Evolutionary conservation across 2,888 invertebrate genomes (phyloP).

Genomic region (Leptarthrus brevirostris): DNA sequence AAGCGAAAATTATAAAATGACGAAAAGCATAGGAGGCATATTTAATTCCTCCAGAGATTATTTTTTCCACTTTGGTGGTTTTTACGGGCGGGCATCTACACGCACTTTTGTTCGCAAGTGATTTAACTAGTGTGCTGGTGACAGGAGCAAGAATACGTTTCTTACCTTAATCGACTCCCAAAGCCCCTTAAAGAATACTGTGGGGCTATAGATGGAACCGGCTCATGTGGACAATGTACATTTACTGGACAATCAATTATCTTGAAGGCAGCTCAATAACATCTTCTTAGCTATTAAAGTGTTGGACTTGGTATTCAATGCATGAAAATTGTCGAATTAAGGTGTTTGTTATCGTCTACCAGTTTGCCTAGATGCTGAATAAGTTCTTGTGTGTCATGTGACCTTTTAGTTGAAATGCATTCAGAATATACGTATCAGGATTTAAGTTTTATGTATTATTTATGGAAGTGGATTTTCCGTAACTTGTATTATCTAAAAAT

Average conservation of each 20-base stretch:
- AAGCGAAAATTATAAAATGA: conserved; percentile 16
- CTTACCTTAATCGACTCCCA: not conserved
- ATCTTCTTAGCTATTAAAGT: not conserved
- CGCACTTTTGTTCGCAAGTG: no score
- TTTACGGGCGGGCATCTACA: not conserved
- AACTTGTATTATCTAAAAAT: no score
- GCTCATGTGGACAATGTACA: not conserved
- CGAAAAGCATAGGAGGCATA: not conserved
- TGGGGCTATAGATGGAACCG: not conserved
- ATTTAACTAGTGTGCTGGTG: not conserved
- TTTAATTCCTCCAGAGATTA: conserved; percentile 19
- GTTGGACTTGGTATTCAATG: no score
- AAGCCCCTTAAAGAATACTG: not conserved
- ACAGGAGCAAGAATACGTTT: not conserved
- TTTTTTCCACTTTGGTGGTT: conserved; percentile 24
- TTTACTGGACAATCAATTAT: conserved; percentile 27
- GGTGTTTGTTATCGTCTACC: no score
- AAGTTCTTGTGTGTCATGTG: no score
- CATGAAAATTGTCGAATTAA: no score
- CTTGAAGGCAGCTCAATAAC: conserved; percentile 7
- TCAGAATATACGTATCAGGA: no score
- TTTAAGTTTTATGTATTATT: no score
- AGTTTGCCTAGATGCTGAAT: no score
- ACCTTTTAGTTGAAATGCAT: no score
- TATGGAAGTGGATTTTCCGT: no score